Evolutionary conservation across 2,113 vertebrate genomes (phyloP).

Genomic region (Nesospiza acunhae): DNA sequence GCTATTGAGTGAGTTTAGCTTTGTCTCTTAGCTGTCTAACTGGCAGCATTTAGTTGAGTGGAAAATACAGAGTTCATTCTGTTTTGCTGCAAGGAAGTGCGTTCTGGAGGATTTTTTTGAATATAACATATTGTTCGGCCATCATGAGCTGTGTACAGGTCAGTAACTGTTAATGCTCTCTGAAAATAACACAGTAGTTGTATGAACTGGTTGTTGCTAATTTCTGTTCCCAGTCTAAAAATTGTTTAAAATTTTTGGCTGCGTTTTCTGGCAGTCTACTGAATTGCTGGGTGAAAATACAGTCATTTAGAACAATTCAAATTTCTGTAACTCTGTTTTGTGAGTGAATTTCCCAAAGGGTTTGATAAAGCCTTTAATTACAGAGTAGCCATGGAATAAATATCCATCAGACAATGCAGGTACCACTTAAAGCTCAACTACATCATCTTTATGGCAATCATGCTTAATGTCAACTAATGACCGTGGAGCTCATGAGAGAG

Average conservation of each 20-base stretch:
- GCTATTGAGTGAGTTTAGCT: background rate
- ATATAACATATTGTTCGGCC: background rate
- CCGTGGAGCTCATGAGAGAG: background rate
- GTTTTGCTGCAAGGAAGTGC: background rate
- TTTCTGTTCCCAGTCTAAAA: slow-evolving; percentile 25
- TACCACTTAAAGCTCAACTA: background rate
- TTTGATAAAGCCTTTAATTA: slow-evolving; percentile 24
- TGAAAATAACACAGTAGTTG: background rate
- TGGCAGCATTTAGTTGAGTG: background rate
- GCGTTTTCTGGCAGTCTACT: background rate
- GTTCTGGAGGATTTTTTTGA: background rate
- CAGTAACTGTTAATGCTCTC: background rate
- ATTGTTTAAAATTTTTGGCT: background rate
- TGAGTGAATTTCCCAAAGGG: background rate
- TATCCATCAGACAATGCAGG: background rate
- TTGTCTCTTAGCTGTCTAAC: background rate
- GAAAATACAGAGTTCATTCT: background rate
- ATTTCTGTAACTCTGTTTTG: background rate
- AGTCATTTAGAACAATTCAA: background rate
- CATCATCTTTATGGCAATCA: slow-evolving; percentile 8
- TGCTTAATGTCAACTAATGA: background rate
- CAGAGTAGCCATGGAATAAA: background rate
- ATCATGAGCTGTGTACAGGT: background rate
- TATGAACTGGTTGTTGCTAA: slow-evolving; percentile 13
- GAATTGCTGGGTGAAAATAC: slow-evolving; percentile 31